phyloP scores from a whole-genome alignment of 1,140 invertebrate genomes.

The Pygmarrhopalites habei region DNA sequence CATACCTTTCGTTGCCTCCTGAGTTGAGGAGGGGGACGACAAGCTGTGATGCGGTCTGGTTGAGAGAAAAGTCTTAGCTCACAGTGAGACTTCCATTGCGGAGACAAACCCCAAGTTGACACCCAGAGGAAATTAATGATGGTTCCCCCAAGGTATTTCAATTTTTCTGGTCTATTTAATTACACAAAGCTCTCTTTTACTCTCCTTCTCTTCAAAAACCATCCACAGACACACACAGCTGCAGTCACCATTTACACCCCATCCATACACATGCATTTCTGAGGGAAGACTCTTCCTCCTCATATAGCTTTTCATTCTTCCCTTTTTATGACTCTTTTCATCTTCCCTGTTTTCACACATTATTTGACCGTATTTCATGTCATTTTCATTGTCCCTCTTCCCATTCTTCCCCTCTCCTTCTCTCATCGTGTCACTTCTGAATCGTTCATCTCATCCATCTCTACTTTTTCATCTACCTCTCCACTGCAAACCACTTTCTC shows the following conservation, averaged over 20 bases:
- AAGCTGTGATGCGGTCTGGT: neutral
- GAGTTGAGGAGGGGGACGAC: neutral
- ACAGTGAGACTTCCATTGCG: conserved; percentile 19
- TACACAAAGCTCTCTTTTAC: conserved; percentile 15
- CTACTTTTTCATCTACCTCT: too few relatives aligned
- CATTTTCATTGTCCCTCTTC: conserved; percentile 15
- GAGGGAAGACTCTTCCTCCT: neutral
- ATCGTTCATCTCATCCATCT: too few relatives aligned
- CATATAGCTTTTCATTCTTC: neutral
- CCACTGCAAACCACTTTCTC: too few relatives aligned
- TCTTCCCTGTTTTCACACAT: conserved; percentile 8
- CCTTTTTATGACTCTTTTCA: neutral
- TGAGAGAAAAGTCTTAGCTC: neutral
- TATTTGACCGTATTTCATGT: conserved; percentile 28
- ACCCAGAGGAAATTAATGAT: conserved; percentile 33
- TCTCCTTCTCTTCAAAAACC: neutral
- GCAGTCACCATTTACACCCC: too few relatives aligned
- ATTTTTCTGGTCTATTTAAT: conserved; percentile 36
- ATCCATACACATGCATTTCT: too few relatives aligned
- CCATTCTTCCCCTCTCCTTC: neutral
- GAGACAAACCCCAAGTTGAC: conserved; percentile 31
- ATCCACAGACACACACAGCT: too few relatives aligned
- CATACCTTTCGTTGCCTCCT: too few relatives aligned
- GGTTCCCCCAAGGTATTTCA: conserved; percentile 23
- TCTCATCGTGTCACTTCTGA: too few relatives aligned